Evolutionary conservation across 2,797 vertebrate genomes (phyloP), one percentile per base, ranked within the genome.

Genomic region (Psittacula echo): DNA sequence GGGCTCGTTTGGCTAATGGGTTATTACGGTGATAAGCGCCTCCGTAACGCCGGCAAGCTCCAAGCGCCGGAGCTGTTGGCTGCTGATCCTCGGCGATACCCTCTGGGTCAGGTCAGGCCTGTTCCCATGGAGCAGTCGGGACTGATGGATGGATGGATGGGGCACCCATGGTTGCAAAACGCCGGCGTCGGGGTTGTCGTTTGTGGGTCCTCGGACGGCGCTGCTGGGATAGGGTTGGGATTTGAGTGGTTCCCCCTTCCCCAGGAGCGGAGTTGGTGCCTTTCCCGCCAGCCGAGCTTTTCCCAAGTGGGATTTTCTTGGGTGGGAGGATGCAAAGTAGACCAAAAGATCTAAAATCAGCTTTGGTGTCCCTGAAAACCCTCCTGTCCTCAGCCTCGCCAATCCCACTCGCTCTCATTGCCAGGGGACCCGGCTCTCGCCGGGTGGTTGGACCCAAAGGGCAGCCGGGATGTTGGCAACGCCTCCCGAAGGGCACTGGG

Each of bases 391-490:
- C n/a, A 60, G 42, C 17, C 22, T 6, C 1, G 14, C 30, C 1
- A 3, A 8, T 13, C 4, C 13, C 1, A 3, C 53, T 37, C 0
- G 0, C n/a, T 23, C 23, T 32, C 5, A 0, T n/a, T 62, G 6
- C 39, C 24, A 1, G 30, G 61, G 23, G 37, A 22, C 9, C 7
- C 0, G 1, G 44, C 48, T 51, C 53, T 39, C 11, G 32, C 11
- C 0, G 1, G 41, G 37, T 0, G 3, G 34, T 53, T 19, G 79
- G 65, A 42, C n/a, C 30, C 20, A n/a, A 73, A 66, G 19, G 24
- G 79, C 21, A 1, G 1, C 13, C 0, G 10, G 53, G 66, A 45
- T 45, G 76, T 50, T 34, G 60, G 53, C 29, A 89, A 32, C 0
- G 2, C 8, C 17, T 8, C 32, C 51, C 0, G 0, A 20, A 47